Evolutionary conservation across 2,888 invertebrate species (phyloP).

Genomic region (Rhaphigaster nebulosa): DNA sequence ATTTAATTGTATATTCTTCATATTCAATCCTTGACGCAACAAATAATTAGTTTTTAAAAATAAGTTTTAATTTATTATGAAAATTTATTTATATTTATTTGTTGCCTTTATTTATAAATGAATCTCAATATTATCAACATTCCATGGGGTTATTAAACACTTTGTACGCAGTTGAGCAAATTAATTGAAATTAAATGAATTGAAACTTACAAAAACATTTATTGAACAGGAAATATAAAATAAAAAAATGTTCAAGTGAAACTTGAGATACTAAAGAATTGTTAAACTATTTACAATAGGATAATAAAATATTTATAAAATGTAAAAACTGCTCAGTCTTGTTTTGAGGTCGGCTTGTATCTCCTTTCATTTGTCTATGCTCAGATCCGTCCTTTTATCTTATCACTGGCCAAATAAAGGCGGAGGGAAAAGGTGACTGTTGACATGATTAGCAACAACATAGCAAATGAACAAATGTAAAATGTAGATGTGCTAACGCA

Average conservation of each 20-base stretch:
- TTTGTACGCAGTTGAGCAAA: not conserved
- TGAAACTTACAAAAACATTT: not conserved
- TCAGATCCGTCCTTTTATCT: not conserved
- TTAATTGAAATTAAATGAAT: not conserved
- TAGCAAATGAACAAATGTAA: slow-evolving; percentile 17
- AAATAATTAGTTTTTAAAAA: too few species aligned
- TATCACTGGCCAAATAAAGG: not conserved
- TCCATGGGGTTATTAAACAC: too few species aligned
- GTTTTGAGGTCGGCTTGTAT: slow-evolving; percentile 20
- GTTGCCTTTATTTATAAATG: too few species aligned
- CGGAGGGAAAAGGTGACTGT: not conserved
- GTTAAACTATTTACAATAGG: slow-evolving; percentile 15
- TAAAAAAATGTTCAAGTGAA: not conserved
- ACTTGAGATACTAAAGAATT: not conserved
- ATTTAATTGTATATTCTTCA: too few species aligned
- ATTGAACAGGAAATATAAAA: not conserved
- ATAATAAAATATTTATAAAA: not conserved
- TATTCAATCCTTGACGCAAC: too few species aligned
- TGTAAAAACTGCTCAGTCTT: slow-evolving; percentile 14
- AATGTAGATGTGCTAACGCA: slow-evolving; percentile 32
- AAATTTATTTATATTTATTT: too few species aligned
- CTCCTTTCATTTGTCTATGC: not conserved
- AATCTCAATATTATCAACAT: too few species aligned
- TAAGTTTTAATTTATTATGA: too few species aligned
- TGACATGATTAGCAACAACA: slow-evolving; percentile 3